Conservation (phyloP, 2,797 vertebrate species). For the Sitta carolinensis region DNA sequence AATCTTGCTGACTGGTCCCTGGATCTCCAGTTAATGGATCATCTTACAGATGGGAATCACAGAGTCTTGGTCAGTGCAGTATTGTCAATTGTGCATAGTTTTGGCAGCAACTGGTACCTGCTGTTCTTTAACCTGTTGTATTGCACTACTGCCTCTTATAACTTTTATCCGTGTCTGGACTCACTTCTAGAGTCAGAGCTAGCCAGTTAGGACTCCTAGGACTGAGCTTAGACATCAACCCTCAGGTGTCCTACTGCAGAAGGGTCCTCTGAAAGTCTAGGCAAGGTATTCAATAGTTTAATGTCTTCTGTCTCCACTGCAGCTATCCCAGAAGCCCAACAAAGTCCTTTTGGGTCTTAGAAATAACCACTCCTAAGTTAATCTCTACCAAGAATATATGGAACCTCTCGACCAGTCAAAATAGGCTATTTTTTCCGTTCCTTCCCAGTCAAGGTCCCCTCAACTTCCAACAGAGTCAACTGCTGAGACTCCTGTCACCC, state of each 20-base stretch:
- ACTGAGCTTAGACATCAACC: too few species aligned
- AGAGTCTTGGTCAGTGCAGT: accelerated
- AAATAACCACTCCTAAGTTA: not conserved
- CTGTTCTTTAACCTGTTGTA: not conserved
- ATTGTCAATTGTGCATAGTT: not conserved
- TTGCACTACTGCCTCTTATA: too few species aligned
- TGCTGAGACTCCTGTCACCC: not conserved
- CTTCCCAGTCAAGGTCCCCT: not conserved
- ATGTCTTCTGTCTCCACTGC: not conserved
- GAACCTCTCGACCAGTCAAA: not conserved
- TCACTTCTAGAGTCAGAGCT: too few species aligned
- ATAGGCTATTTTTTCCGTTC: not conserved
- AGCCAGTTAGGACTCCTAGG: too few species aligned
- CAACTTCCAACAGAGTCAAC: not conserved
- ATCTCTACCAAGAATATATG: not conserved
- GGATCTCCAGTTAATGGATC: not conserved
- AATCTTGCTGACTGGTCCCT: not conserved
- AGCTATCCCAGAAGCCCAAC: not conserved
- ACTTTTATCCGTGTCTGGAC: too few species aligned
- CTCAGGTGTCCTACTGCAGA: not conserved
- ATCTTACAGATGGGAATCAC: not conserved
- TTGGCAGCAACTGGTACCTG: not conserved
- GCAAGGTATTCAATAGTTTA: not conserved
- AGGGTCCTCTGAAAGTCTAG: not conserved
- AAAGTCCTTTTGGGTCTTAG: not conserved